Conservation (phyloP, 2,113 vertebrate species). For the Motacilla alba region DNA sequence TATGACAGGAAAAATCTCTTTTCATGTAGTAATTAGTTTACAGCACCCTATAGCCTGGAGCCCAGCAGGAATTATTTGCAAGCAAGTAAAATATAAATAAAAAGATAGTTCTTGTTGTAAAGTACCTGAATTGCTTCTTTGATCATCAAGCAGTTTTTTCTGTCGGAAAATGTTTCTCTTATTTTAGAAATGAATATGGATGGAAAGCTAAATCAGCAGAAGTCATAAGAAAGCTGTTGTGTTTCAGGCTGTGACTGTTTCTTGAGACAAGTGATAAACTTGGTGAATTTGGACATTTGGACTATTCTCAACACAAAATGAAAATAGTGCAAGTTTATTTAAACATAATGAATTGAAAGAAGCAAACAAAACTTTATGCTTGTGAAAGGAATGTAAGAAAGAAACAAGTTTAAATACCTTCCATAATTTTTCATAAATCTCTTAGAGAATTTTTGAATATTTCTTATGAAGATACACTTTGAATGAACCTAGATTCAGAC, state of each 20-base stretch:
- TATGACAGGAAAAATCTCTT: conserved; percentile 10
- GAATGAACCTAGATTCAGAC: neutral
- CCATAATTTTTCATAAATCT: neutral
- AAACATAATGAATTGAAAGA: neutral
- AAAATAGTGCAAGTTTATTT: neutral
- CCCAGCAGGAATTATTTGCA: neutral
- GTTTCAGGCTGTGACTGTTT: neutral
- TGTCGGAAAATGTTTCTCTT: neutral
- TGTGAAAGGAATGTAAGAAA: neutral
- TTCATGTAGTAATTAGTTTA: conserved; percentile 66
- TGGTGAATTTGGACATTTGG: neutral
- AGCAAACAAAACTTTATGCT: neutral
- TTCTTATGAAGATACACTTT: neutral
- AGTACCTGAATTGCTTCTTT: neutral
- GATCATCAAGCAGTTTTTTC: neutral
- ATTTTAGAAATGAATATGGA: neutral
- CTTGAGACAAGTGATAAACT: neutral
- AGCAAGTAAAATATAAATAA: conserved; percentile 48
- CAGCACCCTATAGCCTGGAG: neutral
- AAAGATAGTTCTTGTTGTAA: conserved; percentile 37
- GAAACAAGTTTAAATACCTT: neutral
- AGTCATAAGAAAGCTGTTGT: neutral
- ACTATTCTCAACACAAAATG: neutral
- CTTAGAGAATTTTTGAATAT: neutral
- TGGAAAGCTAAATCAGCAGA: neutral